These are phyloP conservation scores for Noctua janthina DNA, from an alignment of 2,888 invertebrate species.

Conservation along the genomic window DNA sequence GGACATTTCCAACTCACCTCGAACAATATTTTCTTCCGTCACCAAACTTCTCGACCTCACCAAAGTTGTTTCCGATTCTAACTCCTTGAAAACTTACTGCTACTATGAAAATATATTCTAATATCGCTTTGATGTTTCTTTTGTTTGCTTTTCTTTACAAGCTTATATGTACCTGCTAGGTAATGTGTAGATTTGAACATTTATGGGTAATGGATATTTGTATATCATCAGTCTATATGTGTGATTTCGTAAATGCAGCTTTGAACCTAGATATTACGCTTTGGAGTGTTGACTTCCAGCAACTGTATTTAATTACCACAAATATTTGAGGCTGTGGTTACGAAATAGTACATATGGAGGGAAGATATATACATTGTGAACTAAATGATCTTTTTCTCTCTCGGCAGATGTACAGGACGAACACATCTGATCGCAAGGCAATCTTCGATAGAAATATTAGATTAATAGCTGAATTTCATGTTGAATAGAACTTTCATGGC, in stretches of 20 bases:
- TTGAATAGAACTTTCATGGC: constrained; percentile 71
- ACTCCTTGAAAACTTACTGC: constrained; percentile 46
- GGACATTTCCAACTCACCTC: constrained; percentile 40
- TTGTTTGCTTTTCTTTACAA: constrained; percentile 63
- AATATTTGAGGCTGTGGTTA: constrained; percentile 43
- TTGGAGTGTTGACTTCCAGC: neutral
- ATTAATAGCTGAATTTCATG: constrained; percentile 70
- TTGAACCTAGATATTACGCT: neutral
- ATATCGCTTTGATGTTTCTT: constrained; percentile 61
- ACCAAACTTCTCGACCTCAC: constrained; percentile 48
- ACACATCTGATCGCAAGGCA: constrained; percentile 91
- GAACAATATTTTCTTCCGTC: constrained; percentile 50
- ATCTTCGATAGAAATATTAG: constrained; percentile 75
- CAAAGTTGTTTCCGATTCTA: constrained; percentile 42
- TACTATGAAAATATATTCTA: constrained; percentile 44
- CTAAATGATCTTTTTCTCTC: constrained; percentile 91
- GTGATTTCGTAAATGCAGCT: constrained; percentile 53
- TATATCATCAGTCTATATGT: constrained; percentile 56
- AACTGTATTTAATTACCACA: neutral
- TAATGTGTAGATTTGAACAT: constrained; percentile 57
- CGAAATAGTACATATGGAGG: constrained; percentile 56
- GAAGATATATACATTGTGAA: constrained; percentile 57
- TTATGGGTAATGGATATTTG: constrained; percentile 52
- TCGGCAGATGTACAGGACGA: constrained; percentile 94
- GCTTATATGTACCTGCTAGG: constrained; percentile 61